Evolutionary conservation across 23 tunicate genomes (phyloP), one percentile per base, ranked within the genome.

Genomic region (Styela plicata): DNA sequence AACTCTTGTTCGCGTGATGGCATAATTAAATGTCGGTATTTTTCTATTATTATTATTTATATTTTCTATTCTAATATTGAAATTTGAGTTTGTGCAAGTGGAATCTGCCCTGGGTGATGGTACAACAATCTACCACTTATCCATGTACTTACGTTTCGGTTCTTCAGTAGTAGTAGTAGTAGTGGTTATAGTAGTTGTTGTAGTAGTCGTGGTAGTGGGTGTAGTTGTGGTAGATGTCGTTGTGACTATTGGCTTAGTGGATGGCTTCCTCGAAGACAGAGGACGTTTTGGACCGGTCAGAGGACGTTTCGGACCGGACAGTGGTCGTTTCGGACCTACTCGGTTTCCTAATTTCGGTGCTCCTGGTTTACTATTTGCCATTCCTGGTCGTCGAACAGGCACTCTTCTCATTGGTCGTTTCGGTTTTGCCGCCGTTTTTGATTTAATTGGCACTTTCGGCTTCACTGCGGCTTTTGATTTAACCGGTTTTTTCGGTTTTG

Each of bases 1-100:
- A n/a, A n/a, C n/a, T n/a, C n/a, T n/a, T n/a, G n/a, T n/a, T n/a
- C n/a, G n/a, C n/a, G n/a, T n/a, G n/a, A n/a, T n/a, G n/a, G n/a
- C n/a, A n/a, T n/a, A n/a, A n/a, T n/a, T n/a, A n/a, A n/a, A n/a
- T n/a, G n/a, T n/a, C n/a, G n/a, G n/a, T n/a, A n/a, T n/a, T n/a
- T n/a, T n/a, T n/a, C n/a, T n/a, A n/a, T n/a, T n/a, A n/a, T n/a
- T n/a, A n/a, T n/a, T n/a, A n/a, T n/a, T n/a, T n/a, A n/a, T n/a
- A n/a, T n/a, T n/a, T n/a, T n/a, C n/a, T n/a, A n/a, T n/a, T n/a
- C n/a, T n/a, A n/a, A n/a, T n/a, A n/a, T n/a, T n/a, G n/a, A 68
- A 20, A 68, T 68, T 68, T 21, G 73, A 68, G 28, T 68, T 68
- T 16, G 73, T 68, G n/a, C 73, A 68, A 17, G 28, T 24, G 24